Evolutionary conservation across 2,888 invertebrate species (phyloP), one percentile per base, ranked within the genome.

Genomic region (Psococerastis gibbosa): DNA sequence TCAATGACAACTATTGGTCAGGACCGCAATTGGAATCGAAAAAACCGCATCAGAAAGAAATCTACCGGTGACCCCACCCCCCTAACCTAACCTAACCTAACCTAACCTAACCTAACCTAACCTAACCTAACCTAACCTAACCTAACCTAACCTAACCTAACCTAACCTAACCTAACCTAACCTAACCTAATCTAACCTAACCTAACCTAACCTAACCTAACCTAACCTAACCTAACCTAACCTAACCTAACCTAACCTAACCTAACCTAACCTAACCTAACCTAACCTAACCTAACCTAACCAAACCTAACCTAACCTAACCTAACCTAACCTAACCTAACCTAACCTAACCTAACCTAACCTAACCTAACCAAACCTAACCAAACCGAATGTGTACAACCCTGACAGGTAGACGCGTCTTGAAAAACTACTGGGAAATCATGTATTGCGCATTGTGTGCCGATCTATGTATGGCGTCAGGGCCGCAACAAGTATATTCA

Each of bases 101-200:
- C 44, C 44, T 46, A 45, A 46, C 46, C 46, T 46, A 46, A 45
- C 46, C 46, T 46, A 45, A 45, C 44, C 46, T 46, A 34, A 45
- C 44, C 42, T 41, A 41, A 45, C 41, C 45, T n/a, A n/a, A 42
- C 22, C 18, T 32, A 35, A 35, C 38, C 44, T 27, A 44, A 45
- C 46, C 44, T 46, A 45, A 45, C 46, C 41, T 41, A 46, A 46
- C 44, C 46, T 46, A 45, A 41, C 46, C 46, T 41, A 44, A 44
- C 44, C 44, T 41, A 41, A 44, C 44, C 44, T 44, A 44, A 46
- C 44, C 41, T 45, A 45, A 45, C 44, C 42, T 41, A 45, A 46
- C 42, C 44, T 41, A 34, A 46, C 44, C 46, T 45, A 45, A 46
- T 44, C 34, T 44, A 45, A 34, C 45, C 33, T 43, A 41, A 46